Conservation (phyloP, 92 coral and sea anemone genomes). For the Zoanthus gigantus region DNA sequence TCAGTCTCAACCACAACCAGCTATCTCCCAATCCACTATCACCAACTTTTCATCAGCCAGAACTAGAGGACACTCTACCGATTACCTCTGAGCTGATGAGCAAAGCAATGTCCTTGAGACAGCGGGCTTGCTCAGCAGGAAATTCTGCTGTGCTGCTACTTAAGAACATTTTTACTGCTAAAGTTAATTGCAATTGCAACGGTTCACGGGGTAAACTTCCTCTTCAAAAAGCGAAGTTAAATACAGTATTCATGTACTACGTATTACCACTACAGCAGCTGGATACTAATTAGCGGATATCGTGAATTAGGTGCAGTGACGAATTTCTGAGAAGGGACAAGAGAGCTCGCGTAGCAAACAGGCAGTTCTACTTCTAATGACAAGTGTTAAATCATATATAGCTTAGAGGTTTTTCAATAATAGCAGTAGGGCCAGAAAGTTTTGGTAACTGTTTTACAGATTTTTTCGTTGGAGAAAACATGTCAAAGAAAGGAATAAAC, state of each 20-base stretch:
- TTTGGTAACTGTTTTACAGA: too few species aligned
- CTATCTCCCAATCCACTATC: neutral
- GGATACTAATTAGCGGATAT: conserved; percentile 72
- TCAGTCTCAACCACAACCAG: neutral
- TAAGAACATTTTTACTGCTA: conserved; percentile 2
- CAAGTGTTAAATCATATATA: too few species aligned
- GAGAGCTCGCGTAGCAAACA: neutral
- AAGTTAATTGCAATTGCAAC: conserved; percentile 44
- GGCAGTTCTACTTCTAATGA: neutral
- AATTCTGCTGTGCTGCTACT: conserved; percentile 36
- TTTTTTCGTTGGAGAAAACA: too few species aligned
- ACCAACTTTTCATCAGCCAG: neutral
- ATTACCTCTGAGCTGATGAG: neutral
- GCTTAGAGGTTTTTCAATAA: too few species aligned
- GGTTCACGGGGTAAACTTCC: conserved; percentile 26
- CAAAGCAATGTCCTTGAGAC: conserved; percentile 11
- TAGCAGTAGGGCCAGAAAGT: too few species aligned
- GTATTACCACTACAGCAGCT: conserved; percentile 63
- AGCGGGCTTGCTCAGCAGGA: conserved; percentile 28
- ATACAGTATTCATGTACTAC: conserved; percentile 48
- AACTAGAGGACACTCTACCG: neutral
- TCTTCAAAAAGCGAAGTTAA: neutral
- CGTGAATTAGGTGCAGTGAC: conserved; percentile 73
- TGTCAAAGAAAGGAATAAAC: too few species aligned
- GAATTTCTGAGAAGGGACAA: conserved; percentile 85